A percentile compares a stretch with the other conserved stretches of the same genome.
phyloP scores from a whole-genome alignment of 2,113 vertebrate genomes.

The Uria lomvia region DNA sequence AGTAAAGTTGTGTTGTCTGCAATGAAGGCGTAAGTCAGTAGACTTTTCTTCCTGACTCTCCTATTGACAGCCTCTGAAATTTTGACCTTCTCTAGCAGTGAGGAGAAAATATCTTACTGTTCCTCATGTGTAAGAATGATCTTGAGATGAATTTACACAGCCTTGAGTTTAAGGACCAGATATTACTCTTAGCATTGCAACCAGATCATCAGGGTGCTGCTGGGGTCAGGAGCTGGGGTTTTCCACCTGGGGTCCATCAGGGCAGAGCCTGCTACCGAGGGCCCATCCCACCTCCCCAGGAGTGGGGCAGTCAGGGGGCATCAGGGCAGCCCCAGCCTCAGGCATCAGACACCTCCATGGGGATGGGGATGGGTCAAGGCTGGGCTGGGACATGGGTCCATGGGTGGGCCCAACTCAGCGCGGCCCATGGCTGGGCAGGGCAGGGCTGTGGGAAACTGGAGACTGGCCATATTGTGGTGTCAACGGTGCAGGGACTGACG shows the following conservation, averaged over 20 bases:
- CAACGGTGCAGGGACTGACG: rapidly evolving
- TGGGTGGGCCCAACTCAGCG: rapidly evolving
- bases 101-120: not conserved
- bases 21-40: not conserved
- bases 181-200: not conserved
- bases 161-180: not conserved
- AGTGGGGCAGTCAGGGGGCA: not conserved
- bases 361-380: no score
- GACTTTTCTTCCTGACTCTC: not conserved
- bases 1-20: not conserved
- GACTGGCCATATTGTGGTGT: no score
- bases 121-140: not conserved
- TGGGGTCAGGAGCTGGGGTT: not conserved
- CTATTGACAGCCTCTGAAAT: not conserved
- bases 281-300: no score
- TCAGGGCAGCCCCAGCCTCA: not conserved
- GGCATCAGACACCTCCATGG: not conserved
- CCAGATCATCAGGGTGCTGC: not conserved
- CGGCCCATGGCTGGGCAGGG: not conserved
- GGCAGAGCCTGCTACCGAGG: not conserved
- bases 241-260: not conserved
- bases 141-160: not conserved
- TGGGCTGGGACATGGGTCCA: not conserved
- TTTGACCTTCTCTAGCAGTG: not conserved
- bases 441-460: not conserved